phyloP scores from a whole-genome alignment of 2,888 invertebrate genomes.

The Pterostichus niger region DNA sequence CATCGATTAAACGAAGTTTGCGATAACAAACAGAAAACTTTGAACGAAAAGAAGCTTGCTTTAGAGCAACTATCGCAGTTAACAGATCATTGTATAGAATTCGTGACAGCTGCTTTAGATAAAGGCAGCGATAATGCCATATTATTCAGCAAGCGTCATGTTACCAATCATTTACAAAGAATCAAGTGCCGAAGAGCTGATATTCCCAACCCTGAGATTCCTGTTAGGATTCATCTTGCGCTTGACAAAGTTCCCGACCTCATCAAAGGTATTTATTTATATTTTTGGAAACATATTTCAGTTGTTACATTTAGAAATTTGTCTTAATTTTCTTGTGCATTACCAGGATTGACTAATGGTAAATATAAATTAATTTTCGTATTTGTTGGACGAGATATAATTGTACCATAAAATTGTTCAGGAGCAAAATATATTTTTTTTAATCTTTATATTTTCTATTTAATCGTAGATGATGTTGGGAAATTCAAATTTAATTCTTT shows the following conservation, averaged over 20 bases:
- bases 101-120: slow-evolving; percentile 88
- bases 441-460: too few relatives aligned
- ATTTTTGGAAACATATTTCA: not conserved
- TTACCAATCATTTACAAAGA: slow-evolving; percentile 87
- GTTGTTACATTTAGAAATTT: not conserved
- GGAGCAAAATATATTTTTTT: too few relatives aligned
- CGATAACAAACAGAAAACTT: slow-evolving; percentile 87
- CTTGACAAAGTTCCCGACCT: slow-evolving; percentile 90
- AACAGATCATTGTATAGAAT: slow-evolving; percentile 93
- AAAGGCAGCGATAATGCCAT: slow-evolving; percentile 92
- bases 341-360: slow-evolving; percentile 72
- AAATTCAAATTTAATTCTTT: too few relatives aligned
- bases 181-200: slow-evolving; percentile 91
- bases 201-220: slow-evolving; percentile 94
- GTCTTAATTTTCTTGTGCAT: slow-evolving; percentile 68
- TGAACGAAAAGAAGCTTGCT: slow-evolving; percentile 91
- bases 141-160: slow-evolving; percentile 89
- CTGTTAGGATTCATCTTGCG: slow-evolving; percentile 89
- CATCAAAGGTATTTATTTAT: slow-evolving; percentile 81
- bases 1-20: slow-evolving; percentile 90
- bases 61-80: slow-evolving; percentile 89
- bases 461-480: too few relatives aligned
- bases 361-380: slow-evolving; percentile 60
- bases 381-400: not conserved
- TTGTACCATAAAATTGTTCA: too few relatives aligned